Base-by-base conservation (phyloP, 1,140 invertebrate genomes). In the Meloidogyne exigua region DNA sequence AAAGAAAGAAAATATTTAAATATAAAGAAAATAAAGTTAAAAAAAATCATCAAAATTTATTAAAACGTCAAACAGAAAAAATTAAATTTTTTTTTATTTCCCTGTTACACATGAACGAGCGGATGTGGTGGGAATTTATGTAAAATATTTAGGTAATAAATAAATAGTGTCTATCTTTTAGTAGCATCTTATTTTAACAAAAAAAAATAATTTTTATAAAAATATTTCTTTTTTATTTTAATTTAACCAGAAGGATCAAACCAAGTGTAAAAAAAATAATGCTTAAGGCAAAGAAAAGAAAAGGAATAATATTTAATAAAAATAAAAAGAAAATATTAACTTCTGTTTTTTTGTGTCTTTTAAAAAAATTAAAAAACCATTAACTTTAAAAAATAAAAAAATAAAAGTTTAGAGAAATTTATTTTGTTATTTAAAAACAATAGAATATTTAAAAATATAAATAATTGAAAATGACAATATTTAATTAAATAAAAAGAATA, bases 111-210 rank as follows among this genome's bases (percentile, higher is more conserved):
- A 57, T 57, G 18, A 57, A n/a, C 49, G 49, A n/a, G n/a, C n/a
- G n/a, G n/a, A n/a, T n/a, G 49, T n/a, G n/a, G 49, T 57, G 49
- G 18, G 49, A 57, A 57, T 57, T 57, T 57, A 57, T 57, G 49
- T 57, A 57, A 57, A 57, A 57, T 57, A 57, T n/a, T n/a, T n/a
- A n/a, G n/a, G n/a, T n/a, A n/a, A n/a, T n/a, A n/a, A n/a, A n/a
- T n/a, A n/a, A n/a, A n/a, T n/a, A n/a, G n/a, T n/a, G 18, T 57
- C 7, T 18, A 2, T 57, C 5, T n/a, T 57, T 0, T 57, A n/a
- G 18, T 57, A n/a, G 18, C 49, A 57, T 57, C 49, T 57, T 57
- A n/a, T 39, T 39, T 39, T 39, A 32, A 32, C 28, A 32, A 32
- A 32, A 49, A 49, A 49, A 49, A 18, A 49, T 18, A 18, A 57